phyloP scores from a whole-genome alignment of 2,113 vertebrate genomes.

The Triplophysa dalaica region DNA sequence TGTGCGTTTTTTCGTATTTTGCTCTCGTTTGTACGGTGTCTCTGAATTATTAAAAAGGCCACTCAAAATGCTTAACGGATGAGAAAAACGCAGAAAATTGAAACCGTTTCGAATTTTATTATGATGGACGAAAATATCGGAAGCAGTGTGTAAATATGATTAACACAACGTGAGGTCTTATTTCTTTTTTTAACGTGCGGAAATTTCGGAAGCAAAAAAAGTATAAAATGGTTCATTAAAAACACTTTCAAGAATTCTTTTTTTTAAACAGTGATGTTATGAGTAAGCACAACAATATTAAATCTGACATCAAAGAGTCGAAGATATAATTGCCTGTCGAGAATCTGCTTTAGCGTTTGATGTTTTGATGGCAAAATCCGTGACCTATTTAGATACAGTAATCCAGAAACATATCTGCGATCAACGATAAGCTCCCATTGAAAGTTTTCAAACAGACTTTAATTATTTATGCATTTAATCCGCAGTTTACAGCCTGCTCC shows the following conservation, averaged over 20 bases:
- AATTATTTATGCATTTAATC: slow-evolving; percentile 9
- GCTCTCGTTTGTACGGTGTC: no score
- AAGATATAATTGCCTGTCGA: not conserved
- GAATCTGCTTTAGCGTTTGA: not conserved
- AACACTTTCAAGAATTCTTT: not conserved
- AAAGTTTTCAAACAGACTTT: not conserved
- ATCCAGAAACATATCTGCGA: not conserved
- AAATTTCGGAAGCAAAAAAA: no score
- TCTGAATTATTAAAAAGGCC: no score
- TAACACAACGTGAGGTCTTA: no score
- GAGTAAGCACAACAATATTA: not conserved
- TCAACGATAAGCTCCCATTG: not conserved
- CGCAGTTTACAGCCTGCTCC: not conserved
- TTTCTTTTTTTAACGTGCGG: no score
- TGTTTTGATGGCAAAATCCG: not conserved
- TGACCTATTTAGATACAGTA: not conserved
- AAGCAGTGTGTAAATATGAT: no score
- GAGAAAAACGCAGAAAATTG: no score
- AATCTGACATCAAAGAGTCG: not conserved
- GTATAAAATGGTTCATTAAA: not conserved
- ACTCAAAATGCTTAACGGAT: no score
- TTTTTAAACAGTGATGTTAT: slow-evolving; percentile 12
- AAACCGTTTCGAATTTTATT: no score
- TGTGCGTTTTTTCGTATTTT: no score
- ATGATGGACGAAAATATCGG: no score